These are phyloP conservation scores for Pseudopodoces humilis DNA, from an alignment of 2,113 vertebrate genomes.

Conservation along the genomic window DNA sequence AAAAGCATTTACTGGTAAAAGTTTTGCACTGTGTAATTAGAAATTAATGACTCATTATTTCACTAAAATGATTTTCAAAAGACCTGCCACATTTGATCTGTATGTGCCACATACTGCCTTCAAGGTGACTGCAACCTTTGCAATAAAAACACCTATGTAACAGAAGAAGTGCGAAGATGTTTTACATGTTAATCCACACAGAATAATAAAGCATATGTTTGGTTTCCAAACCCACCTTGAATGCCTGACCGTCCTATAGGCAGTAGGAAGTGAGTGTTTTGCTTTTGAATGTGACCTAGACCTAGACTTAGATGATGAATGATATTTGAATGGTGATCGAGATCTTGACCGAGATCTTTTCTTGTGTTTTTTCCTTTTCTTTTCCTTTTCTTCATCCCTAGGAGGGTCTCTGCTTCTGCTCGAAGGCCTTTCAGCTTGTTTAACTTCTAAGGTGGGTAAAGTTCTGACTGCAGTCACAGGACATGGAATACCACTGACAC, in stretches of 20 bases:
- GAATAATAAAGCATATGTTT: background rate
- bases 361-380: conserved; percentile 94
- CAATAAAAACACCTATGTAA: background rate
- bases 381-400: conserved; percentile 83
- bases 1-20: background rate
- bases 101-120: background rate
- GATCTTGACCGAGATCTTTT: conserved; percentile 86
- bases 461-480: conserved; percentile 62
- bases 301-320: conserved; percentile 75
- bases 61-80: background rate
- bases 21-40: background rate
- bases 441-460: conserved; percentile 65
- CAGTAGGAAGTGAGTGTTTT: conserved; percentile 91
- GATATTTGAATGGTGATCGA: conserved; percentile 79
- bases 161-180: background rate
- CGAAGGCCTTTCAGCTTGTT: conserved; percentile 62
- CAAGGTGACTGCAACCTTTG: background rate
- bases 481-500: conserved; percentile 46
- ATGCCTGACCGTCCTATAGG: conserved; percentile 87
- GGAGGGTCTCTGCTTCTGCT: conserved; percentile 71
- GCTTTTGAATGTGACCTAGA: conserved; percentile 83
- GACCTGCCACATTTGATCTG: background rate
- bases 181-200: background rate
- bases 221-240: conserved; percentile 81
- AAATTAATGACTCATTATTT: background rate